Evolutionary conservation across 2,797 vertebrate species (phyloP), one percentile per base, ranked within the genome.

Genomic region (Gobionotothen gibberifrons): DNA sequence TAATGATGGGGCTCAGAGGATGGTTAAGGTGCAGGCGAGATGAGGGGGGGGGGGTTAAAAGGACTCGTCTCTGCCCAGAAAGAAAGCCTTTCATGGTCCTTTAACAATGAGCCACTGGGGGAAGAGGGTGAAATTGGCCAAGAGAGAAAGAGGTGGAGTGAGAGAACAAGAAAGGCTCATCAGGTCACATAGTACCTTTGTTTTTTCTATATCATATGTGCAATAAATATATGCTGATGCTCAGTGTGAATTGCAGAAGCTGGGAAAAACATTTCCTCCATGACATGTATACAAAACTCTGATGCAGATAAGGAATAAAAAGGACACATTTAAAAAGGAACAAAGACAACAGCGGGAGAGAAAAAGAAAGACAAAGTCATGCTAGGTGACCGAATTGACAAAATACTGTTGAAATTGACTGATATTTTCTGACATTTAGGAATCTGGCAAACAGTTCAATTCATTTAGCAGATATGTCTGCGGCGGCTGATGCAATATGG

Each of bases 381-480:
- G 44, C 48, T 8, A 29, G 29, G 76, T 68, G 79, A 81, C 60
- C 26, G 49, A 60, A 69, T 46, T 57, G 26, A 85, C 46, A 80
- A 82, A 83, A 78, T 47, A 57, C 43, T 14, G 69, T 65, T 59
- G 69, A 77, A 76, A 76, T 0, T n/a, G 74, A 75, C 58, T 91
- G 87, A 87, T 90, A 91, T 90, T 89, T 86, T 74, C 74, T 92
- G 90, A 89, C 89, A 91, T 92, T 92, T 91, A 87, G 65, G 55
- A 72, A 88, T 88, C 68, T 76, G 76, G 67, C 84, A 74, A 78
- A 85, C 66, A 46, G 81, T 74, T 83, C 51, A 73, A 69, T 82
- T 87, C 67, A 81, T 85, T 85, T 82, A 77, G 57, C 80, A 67
- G 79, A 87, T 82, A 79, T 15, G 78, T 81, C 47, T 55, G 61